phyloP scores from a whole-genome alignment of 2,888 invertebrate species.

The Crepidodera aurea region DNA sequence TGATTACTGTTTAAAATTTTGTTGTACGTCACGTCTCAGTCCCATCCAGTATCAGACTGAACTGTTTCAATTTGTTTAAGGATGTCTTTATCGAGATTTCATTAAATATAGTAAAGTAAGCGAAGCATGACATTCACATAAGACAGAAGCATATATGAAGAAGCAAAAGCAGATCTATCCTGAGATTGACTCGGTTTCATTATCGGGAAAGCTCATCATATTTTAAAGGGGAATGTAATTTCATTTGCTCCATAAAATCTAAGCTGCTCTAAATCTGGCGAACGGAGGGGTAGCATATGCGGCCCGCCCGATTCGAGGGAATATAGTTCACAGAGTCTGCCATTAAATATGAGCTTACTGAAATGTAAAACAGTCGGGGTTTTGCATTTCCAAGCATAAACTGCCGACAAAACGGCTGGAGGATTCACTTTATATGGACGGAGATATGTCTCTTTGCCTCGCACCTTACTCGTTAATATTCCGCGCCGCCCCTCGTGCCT shows the following conservation, averaged over 20 bases:
- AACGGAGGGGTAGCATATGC: slow-evolving; percentile 60
- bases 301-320: slow-evolving; percentile 57
- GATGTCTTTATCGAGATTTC: neutral
- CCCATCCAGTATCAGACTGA: neutral
- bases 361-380: slow-evolving; percentile 64
- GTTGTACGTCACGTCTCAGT: no score
- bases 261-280: slow-evolving; percentile 62
- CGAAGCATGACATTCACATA: neutral
- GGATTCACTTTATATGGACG: slow-evolving; percentile 62
- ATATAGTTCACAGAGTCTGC: slow-evolving; percentile 61
- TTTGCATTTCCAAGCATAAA: slow-evolving; percentile 64
- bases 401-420: slow-evolving; percentile 63
- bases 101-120: slow-evolving; percentile 9
- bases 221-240: slow-evolving; percentile 64
- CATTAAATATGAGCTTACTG: slow-evolving; percentile 65
- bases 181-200: slow-evolving; percentile 62
- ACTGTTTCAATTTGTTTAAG: neutral
- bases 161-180: slow-evolving; percentile 36
- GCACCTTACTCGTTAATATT: slow-evolving; percentile 57
- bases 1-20: no score
- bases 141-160: slow-evolving; percentile 32
- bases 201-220: slow-evolving; percentile 64
- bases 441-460: slow-evolving; percentile 51
- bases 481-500: slow-evolving; percentile 47
- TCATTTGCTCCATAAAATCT: slow-evolving; percentile 65